Evolutionary conservation across 35 echinoderm and acorn worm species (phyloP).

Genomic region (Apostichopus japonicus): DNA sequence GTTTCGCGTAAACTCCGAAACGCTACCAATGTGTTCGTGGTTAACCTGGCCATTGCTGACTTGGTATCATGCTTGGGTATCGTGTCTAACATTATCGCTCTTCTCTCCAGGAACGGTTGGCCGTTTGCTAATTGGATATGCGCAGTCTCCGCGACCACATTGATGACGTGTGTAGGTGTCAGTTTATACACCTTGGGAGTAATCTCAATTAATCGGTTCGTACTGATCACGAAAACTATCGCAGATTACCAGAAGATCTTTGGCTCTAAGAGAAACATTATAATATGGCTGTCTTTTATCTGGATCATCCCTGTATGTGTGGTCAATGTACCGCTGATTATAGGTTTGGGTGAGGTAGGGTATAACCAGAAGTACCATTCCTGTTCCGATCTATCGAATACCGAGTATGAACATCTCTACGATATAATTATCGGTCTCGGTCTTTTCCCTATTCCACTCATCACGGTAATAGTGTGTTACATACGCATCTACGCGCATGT

Average conservation of each 20-base stretch:
- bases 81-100: conserved; percentile 60
- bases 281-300: conserved; percentile 51
- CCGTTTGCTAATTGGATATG: conserved; percentile 75
- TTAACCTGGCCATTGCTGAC: conserved; percentile 88
- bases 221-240: conserved; percentile 65
- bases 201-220: conserved; percentile 73
- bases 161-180: conserved; percentile 78
- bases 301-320: conserved; percentile 74
- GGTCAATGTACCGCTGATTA: conserved; percentile 50
- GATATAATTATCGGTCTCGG: conserved; percentile 49
- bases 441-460: conserved; percentile 31
- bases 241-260: conserved; percentile 67
- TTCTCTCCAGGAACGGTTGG: conserved; percentile 62
- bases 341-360: conserved; percentile 56
- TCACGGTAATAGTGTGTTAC: conserved; percentile 48
- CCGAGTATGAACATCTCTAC: conserved; percentile 42
- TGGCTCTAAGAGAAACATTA: conserved; percentile 45
- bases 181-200: conserved; percentile 76
- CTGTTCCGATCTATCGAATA: conserved; percentile 57
- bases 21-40: conserved; percentile 92
- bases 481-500: conserved; percentile 48
- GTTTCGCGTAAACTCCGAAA: conserved; percentile 73
- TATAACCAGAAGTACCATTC: conserved; percentile 77
- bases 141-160: conserved; percentile 35
- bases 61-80: conserved; percentile 66